A percentile compares a stretch with the other conserved stretches of the same genome.
phyloP scores from a whole-genome alignment of 2,888 invertebrate genomes.

The Calliscelio sp. region DNA sequence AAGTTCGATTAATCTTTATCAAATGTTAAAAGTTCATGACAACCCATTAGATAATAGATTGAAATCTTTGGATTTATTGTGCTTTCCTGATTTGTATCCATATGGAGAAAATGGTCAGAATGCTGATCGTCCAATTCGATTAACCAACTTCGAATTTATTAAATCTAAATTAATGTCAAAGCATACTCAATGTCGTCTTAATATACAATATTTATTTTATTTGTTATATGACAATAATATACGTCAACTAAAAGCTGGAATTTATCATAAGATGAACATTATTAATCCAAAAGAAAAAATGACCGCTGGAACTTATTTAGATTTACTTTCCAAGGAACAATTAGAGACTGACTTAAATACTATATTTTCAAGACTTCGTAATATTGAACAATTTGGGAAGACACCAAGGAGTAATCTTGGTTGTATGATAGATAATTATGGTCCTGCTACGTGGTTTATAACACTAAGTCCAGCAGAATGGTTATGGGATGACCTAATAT shows the following conservation, averaged over 20 bases:
- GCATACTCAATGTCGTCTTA: conserved; percentile 75
- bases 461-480: too few relatives aligned
- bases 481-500: too few relatives aligned
- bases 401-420: too few relatives aligned
- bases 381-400: too few relatives aligned
- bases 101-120: conserved; percentile 47
- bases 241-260: conserved; percentile 70
- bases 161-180: conserved; percentile 75
- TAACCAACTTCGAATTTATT: conserved; percentile 72
- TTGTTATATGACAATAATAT: conserved; percentile 75
- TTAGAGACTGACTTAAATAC: too few relatives aligned
- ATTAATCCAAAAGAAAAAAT: conserved; percentile 33
- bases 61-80: conserved; percentile 73
- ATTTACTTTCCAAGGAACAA: too few relatives aligned
- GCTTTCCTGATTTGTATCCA: conserved; percentile 74
- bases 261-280: conserved; percentile 55
- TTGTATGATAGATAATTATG: too few relatives aligned
- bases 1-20: conserved; percentile 62
- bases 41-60: conserved; percentile 65
- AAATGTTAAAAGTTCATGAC: conserved; percentile 74
- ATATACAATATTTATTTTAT: conserved; percentile 77
- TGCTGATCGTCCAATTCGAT: conserved; percentile 43
- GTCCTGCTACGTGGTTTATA: too few relatives aligned
- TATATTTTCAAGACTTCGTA: too few relatives aligned
- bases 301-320: too few relatives aligned